These are phyloP conservation scores for Vulpes lagopus DNA, from an alignment of 2,113 vertebrate genomes.

Conservation along the genomic window DNA sequence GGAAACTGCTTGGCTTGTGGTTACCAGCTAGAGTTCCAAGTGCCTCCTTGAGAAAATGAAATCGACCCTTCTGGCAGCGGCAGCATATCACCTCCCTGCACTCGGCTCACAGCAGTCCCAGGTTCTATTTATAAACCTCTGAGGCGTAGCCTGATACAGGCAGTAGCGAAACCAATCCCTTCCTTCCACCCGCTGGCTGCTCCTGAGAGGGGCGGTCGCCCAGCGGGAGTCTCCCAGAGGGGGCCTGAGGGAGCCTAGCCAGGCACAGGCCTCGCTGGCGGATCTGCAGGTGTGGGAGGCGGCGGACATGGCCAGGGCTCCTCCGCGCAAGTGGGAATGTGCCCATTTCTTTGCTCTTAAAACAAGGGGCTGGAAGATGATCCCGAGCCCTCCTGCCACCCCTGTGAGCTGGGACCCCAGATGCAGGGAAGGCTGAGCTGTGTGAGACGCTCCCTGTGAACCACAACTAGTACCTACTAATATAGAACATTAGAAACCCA, in stretches of 20 bases:
- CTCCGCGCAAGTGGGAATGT: fast-evolving
- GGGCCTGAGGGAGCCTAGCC: background rate
- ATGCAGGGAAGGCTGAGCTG: background rate
- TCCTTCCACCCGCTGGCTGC: background rate
- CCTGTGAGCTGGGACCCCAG: background rate
- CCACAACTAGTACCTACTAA: background rate
- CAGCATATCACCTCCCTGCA: background rate
- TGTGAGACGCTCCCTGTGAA: background rate
- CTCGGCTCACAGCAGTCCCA: background rate
- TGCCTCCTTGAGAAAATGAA: constrained; percentile 15
- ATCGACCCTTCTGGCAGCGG: background rate
- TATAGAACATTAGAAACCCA: background rate
- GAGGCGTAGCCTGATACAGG: background rate
- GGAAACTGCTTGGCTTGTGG: background rate
- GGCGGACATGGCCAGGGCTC: too few species aligned
- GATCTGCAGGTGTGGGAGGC: background rate
- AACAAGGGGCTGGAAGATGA: background rate
- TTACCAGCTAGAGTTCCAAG: background rate
- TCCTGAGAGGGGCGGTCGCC: background rate
- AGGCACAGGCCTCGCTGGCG: too few species aligned
- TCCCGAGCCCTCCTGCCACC: background rate
- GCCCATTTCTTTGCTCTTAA: background rate
- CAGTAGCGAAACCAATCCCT: background rate
- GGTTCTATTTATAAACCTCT: background rate
- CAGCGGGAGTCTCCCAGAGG: background rate